A percentile compares a stretch with the other conserved stretches of the same genome.
Evolutionary conservation across 2,888 invertebrate species (phyloP).

Genomic region (Melieria omissa): DNA sequence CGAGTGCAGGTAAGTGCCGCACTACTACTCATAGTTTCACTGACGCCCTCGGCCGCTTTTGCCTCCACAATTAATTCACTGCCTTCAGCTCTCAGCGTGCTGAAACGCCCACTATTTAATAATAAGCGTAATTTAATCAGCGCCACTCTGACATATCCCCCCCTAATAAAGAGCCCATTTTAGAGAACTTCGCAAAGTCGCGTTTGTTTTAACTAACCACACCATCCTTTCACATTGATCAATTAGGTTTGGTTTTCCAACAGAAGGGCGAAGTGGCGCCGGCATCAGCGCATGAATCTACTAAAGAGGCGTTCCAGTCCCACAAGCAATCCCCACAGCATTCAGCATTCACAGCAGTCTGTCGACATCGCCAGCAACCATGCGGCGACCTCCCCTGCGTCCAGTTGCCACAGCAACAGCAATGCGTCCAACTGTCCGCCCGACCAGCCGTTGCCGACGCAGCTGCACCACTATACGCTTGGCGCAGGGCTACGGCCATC

Average conservation of each 20-base stretch:
- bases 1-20: slow-evolving; percentile 83
- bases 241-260: slow-evolving; percentile 97
- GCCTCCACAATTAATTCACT: not conserved
- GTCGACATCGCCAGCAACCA: slow-evolving; percentile 29
- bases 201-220: slow-evolving; percentile 62
- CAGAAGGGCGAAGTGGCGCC: slow-evolving; percentile 97
- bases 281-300: slow-evolving; percentile 95
- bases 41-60: not conserved
- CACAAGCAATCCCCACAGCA: slow-evolving; percentile 44
- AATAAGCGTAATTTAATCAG: no score
- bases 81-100: no score
- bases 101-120: no score
- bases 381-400: slow-evolving; percentile 53
- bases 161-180: slow-evolving; percentile 7
- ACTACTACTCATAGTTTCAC: not conserved
- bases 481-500: slow-evolving; percentile 26
- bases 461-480: slow-evolving; percentile 50
- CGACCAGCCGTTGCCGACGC: slow-evolving; percentile 46
- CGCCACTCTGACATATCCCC: no score
- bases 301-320: slow-evolving; percentile 77
- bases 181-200: slow-evolving; percentile 30
- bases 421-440: slow-evolving; percentile 56
- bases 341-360: slow-evolving; percentile 42
- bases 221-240: slow-evolving; percentile 69
- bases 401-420: slow-evolving; percentile 56